Conservation (phyloP, 1,140 invertebrate species). For the Habropoda laboriosa region DNA sequence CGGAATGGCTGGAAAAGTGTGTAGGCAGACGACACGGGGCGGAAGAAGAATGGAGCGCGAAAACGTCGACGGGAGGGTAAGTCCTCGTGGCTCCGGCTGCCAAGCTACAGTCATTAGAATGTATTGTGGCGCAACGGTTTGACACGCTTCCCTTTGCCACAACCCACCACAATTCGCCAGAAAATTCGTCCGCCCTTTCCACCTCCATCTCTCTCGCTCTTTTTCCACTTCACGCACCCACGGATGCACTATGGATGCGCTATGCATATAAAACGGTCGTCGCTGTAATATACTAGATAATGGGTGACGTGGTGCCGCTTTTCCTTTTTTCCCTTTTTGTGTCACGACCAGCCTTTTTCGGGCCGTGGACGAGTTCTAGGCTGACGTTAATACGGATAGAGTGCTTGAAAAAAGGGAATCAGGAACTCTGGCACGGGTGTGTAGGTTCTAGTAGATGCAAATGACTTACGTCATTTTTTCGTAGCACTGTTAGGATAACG, state of each 20-base stretch:
- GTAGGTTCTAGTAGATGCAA: too few species aligned
- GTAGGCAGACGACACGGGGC: conserved; percentile 36
- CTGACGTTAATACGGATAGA: neutral
- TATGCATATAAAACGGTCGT: neutral
- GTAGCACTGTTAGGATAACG: too few species aligned
- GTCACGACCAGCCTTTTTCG: neutral
- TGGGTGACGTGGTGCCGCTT: neutral
- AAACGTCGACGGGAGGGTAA: conserved; percentile 22
- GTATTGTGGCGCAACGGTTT: conserved; percentile 74
- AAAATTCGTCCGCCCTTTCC: conserved; percentile 11
- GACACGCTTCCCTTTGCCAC: conserved; percentile 54
- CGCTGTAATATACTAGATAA: neutral
- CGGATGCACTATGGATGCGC: neutral
- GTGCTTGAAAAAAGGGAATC: neutral
- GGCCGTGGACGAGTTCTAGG: neutral
- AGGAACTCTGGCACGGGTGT: too few species aligned
- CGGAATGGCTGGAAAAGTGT: conserved; percentile 27
- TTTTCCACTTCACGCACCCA: neutral
- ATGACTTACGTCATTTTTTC: too few species aligned
- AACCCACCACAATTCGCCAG: neutral
- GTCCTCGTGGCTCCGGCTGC: conserved; percentile 37
- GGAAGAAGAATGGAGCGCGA: conserved; percentile 37
- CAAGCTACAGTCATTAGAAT: conserved; percentile 75
- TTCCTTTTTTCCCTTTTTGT: neutral
- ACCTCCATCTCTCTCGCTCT: too few species aligned